phyloP scores from a whole-genome alignment of 2,797 vertebrate genomes.

The Hydrocynus forskahlii region DNA sequence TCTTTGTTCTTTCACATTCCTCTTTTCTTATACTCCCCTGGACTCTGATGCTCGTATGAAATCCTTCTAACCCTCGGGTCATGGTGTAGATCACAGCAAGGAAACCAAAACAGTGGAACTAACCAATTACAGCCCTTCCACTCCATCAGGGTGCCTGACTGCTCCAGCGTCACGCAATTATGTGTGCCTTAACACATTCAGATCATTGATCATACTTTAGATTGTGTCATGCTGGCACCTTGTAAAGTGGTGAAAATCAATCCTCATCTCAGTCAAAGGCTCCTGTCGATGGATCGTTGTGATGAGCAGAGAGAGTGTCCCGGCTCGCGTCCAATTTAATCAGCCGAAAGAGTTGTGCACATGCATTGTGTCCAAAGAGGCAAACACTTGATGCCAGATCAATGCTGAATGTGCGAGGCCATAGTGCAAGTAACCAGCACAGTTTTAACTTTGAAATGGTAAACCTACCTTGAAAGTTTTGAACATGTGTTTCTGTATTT shows the following conservation, averaged over 20 bases:
- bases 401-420: constrained; percentile 29
- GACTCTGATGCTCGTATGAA: constrained; percentile 15
- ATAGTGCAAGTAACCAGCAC: constrained; percentile 11
- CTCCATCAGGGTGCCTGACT: neutral
- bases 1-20: neutral
- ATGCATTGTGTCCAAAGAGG: constrained; percentile 36
- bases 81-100: constrained; percentile 29
- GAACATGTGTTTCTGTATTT: neutral
- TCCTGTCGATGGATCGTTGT: constrained; percentile 39
- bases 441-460: constrained; percentile 9
- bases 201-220: constrained; percentile 50
- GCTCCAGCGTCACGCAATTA: constrained; percentile 33
- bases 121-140: constrained; percentile 28
- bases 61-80: constrained; percentile 13
- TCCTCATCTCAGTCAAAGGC: constrained; percentile 40
- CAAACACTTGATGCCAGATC: constrained; percentile 42
- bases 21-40: neutral
- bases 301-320: constrained; percentile 39
- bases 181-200: constrained; percentile 36
- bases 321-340: constrained; percentile 44
- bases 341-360: constrained; percentile 41
- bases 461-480: neutral
- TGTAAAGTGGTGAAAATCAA: constrained; percentile 48
- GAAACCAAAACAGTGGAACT: constrained; percentile 11
- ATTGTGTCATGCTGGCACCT: constrained; percentile 38